These are phyloP conservation scores for Xestia sexstrigata DNA, from an alignment of 2,888 invertebrate species.

Conservation along the genomic window DNA sequence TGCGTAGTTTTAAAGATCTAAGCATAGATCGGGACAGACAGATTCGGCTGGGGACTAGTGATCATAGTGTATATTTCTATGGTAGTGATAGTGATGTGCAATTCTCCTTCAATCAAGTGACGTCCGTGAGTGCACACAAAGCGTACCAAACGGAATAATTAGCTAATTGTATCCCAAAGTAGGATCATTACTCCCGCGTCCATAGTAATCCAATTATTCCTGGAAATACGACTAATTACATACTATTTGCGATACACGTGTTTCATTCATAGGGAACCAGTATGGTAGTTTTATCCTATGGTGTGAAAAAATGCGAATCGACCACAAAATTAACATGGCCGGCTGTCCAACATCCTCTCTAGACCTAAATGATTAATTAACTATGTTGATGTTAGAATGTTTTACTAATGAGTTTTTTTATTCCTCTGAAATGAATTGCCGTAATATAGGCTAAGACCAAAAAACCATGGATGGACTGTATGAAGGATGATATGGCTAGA, in stretches of 20 bases:
- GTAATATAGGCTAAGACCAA: too few relatives aligned
- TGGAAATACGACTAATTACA: slow-evolving; percentile 26
- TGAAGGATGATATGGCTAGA: background rate
- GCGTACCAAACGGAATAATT: slow-evolving; percentile 22
- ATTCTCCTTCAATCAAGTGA: background rate
- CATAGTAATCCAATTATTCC: slow-evolving; percentile 20
- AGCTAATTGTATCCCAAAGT: slow-evolving; percentile 35
- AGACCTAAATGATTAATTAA: slow-evolving; percentile 35
- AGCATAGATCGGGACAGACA: too few relatives aligned
- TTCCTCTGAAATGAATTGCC: background rate
- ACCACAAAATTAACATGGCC: slow-evolving; percentile 22
- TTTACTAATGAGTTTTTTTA: slow-evolving; percentile 13
- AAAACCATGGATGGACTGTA: background rate
- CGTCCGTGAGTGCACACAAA: background rate
- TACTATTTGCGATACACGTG: slow-evolving; percentile 3
- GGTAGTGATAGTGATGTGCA: too few relatives aligned
- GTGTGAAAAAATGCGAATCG: slow-evolving; percentile 5
- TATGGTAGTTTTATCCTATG: background rate
- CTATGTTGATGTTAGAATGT: slow-evolving; percentile 4
- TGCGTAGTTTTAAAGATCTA: too few relatives aligned
- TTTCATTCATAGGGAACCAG: background rate
- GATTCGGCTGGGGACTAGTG: too few relatives aligned
- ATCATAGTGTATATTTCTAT: too few relatives aligned
- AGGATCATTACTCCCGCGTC: slow-evolving; percentile 24
- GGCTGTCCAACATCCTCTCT: slow-evolving; percentile 25